These are phyloP conservation scores for Drosophila meridionalis DNA, from an alignment of 2,888 invertebrate genomes.

Conservation along the genomic window DNA sequence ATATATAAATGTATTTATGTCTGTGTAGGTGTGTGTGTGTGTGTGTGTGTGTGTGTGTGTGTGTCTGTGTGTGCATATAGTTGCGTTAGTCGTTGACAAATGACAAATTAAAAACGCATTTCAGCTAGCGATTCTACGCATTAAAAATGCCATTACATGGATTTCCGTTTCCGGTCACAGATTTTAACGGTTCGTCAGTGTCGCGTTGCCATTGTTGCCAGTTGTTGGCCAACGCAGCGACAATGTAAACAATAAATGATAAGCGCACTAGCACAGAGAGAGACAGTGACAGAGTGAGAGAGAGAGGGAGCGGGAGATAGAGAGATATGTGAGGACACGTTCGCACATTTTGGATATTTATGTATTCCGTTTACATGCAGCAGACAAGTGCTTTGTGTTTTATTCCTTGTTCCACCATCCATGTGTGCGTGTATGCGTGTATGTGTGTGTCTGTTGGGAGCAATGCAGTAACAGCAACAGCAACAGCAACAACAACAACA, in stretches of 20 bases:
- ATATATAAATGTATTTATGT: background rate
- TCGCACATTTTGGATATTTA: slow-evolving; percentile 26
- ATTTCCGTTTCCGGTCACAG: slow-evolving; percentile 71
- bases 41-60: background rate
- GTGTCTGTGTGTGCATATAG: slow-evolving; percentile 8
- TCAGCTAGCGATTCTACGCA: slow-evolving; percentile 34
- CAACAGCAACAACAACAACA: background rate
- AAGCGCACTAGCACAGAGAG: slow-evolving; percentile 18
- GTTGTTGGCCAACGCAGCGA: slow-evolving; percentile 21
- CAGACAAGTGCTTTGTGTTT: slow-evolving; percentile 19
- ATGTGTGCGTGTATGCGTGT: slow-evolving; percentile 13
- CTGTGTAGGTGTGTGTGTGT: background rate
- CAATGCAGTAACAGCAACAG: background rate
- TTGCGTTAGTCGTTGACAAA: slow-evolving; percentile 9
- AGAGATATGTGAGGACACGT: background rate
- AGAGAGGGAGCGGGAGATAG: background rate
- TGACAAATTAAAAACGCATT: slow-evolving; percentile 51
- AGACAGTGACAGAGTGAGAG: background rate
- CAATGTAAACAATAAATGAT: slow-evolving; percentile 47
- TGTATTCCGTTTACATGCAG: slow-evolving; percentile 27
- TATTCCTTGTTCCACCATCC: slow-evolving; percentile 4
- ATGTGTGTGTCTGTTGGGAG: slow-evolving; percentile 4
- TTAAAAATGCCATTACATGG: slow-evolving; percentile 57
- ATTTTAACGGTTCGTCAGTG: slow-evolving; percentile 52
- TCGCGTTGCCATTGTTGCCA: slow-evolving; percentile 43